These are phyloP conservation scores for Chloebia gouldiae DNA, from an alignment of 2,113 vertebrate genomes.

Conservation along the genomic window DNA sequence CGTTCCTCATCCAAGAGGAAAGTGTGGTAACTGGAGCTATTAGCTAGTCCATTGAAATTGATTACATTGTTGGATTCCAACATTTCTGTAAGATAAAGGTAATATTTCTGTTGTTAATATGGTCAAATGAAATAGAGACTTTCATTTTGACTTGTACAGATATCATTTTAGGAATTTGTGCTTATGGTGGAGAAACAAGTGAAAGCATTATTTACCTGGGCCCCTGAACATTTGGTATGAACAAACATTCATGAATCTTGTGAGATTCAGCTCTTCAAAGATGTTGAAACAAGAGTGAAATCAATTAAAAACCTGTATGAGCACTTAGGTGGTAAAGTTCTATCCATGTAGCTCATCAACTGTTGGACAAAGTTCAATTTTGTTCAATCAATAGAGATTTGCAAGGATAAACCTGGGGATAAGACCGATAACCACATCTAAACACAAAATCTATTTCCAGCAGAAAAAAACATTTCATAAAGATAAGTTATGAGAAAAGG, in stretches of 20 bases:
- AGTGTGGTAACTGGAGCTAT: slow-evolving; percentile 95
- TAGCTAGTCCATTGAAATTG: slow-evolving; percentile 88
- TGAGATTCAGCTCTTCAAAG: neutral
- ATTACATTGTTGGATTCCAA: slow-evolving; percentile 92
- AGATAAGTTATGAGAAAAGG: neutral
- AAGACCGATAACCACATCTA: neutral
- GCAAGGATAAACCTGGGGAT: neutral
- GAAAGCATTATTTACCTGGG: neutral
- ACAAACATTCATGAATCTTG: neutral
- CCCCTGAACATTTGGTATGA: neutral
- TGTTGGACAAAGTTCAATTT: neutral
- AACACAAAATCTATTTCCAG: neutral
- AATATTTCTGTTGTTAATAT: neutral
- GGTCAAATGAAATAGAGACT: neutral
- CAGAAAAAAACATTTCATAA: neutral
- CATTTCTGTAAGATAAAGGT: slow-evolving; percentile 86
- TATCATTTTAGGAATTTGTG: neutral
- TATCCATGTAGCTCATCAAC: neutral
- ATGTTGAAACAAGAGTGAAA: neutral
- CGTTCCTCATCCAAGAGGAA: slow-evolving; percentile 96
- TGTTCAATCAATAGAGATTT: neutral
- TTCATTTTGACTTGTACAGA: neutral
- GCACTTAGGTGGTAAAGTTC: neutral
- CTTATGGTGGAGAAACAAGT: neutral
- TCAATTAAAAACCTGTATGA: neutral